These are phyloP conservation scores for Bucorvus abyssinicus DNA, from an alignment of 2,797 vertebrate genomes.

Conservation along the genomic window DNA sequence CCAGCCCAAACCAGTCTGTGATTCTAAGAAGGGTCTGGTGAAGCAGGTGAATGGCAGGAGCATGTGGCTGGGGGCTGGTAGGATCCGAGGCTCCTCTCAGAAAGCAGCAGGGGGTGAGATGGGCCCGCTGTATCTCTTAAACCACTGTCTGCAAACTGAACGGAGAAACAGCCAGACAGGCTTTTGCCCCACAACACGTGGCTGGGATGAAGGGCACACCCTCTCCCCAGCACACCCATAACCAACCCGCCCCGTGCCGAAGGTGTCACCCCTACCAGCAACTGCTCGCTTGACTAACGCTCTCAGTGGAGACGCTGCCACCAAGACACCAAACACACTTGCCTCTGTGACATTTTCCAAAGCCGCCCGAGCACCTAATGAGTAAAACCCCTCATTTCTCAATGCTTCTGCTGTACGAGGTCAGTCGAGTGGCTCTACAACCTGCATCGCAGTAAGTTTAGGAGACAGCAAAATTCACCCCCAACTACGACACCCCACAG, in stretches of 20 bases:
- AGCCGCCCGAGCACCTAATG: neutral
- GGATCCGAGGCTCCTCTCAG: neutral
- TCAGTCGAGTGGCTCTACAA: neutral
- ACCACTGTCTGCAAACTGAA: neutral
- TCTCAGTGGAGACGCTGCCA: rapidly evolving
- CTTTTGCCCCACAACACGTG: neutral
- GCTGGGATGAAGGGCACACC: neutral
- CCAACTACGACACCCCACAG: neutral
- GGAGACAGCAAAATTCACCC: neutral
- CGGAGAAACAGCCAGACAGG: neutral
- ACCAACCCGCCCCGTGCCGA: rapidly evolving
- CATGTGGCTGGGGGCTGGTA: rapidly evolving
- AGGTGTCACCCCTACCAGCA: neutral
- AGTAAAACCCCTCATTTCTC: neutral
- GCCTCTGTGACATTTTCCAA: neutral
- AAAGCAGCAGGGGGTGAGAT: neutral
- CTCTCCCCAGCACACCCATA: neutral
- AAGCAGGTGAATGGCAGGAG: neutral
- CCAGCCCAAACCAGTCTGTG: no score
- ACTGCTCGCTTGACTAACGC: neutral
- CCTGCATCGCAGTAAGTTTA: rapidly evolving
- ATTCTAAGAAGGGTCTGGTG: rapidly evolving
- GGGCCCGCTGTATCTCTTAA: neutral
- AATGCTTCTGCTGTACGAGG: neutral
- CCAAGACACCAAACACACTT: neutral